phyloP scores from a whole-genome alignment of 2,888 invertebrate genomes.

The Willowsia nigromaculata region DNA sequence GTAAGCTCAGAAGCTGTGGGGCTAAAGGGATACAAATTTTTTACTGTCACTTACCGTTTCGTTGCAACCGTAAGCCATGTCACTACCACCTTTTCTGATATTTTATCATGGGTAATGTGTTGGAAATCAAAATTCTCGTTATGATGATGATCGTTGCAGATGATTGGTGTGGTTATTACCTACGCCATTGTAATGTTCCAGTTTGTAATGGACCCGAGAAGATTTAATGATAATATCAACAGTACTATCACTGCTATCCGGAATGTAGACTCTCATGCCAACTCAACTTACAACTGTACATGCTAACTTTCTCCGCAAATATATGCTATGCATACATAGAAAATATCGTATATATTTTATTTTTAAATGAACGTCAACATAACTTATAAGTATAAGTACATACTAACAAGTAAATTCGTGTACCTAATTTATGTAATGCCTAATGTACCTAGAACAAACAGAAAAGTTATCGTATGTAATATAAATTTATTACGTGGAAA shows the following conservation, averaged over 20 bases:
- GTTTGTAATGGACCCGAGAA: conserved; percentile 52
- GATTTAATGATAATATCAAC: not conserved
- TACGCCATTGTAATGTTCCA: conserved; percentile 66
- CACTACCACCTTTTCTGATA: no score
- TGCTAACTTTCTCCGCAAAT: no score
- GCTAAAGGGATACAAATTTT: conserved; percentile 64
- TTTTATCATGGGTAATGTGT: not conserved
- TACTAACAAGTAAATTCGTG: not conserved
- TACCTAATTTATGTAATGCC: not conserved
- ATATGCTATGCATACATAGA: no score
- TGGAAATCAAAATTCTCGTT: not conserved
- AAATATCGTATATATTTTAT: not conserved
- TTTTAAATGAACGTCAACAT: not conserved
- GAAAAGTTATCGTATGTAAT: not conserved
- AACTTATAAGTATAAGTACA: no score
- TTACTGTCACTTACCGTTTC: conserved; percentile 53
- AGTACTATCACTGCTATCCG: no score
- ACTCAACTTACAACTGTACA: not conserved
- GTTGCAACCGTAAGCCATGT: conserved; percentile 49
- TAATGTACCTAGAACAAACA: not conserved
- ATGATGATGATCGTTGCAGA: conserved; percentile 18
- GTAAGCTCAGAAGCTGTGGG: conserved; percentile 58
- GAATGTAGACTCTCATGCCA: not conserved
- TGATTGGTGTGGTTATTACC: conserved; percentile 51
- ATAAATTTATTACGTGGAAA: not conserved